Evolutionary conservation across 35 echinoderm and acorn worm species (phyloP), one percentile per base, ranked within the genome.

Genomic region (Hemicentrotus pulcherrimus): DNA sequence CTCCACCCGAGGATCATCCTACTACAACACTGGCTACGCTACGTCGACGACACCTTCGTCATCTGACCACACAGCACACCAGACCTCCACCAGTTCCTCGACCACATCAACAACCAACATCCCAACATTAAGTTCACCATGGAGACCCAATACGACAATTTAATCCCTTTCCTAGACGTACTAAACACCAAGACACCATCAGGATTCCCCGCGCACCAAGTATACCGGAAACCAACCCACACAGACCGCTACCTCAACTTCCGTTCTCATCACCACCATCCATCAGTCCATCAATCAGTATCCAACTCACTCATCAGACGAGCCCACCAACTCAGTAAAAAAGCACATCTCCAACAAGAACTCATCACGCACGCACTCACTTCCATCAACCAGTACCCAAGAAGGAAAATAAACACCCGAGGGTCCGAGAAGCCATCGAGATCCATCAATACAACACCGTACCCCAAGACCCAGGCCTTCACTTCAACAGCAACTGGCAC

Each of bases 341-440:
- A 45, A 24, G 90, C 19, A 32, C 90, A 92, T 32, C 90, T 92
- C 28, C 90, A 92, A 11, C 31, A 92, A 47, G 90, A 92, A 92
- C 90, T 92, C 90, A n/a, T n/a, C n/a, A n/a, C n/a, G n/a, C n/a
- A n/a, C n/a, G n/a, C n/a, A 92, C 90, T 92, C 90, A 92, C 90
- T 24, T 32, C 90, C 90, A 92, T 92, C 90, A 92, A 92, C 90
- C 90, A 92, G 90, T 92, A 92, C 90, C 90, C 90, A 0, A 33
- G 46, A n/a, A n/a, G n/a, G n/a, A n/a, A n/a, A n/a, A n/a, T n/a
- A n/a, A n/a, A n/a, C n/a, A n/a, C n/a, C n/a, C n/a, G n/a, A n/a
- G n/a, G n/a, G n/a, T n/a, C n/a, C n/a, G n/a, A n/a, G n/a, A n/a
- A n/a, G n/a, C n/a, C n/a, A n/a, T n/a, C n/a, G n/a, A n/a, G n/a